Evolutionary conservation across 2,113 vertebrate species (phyloP).

Genomic region (Melanocharis versteri): DNA sequence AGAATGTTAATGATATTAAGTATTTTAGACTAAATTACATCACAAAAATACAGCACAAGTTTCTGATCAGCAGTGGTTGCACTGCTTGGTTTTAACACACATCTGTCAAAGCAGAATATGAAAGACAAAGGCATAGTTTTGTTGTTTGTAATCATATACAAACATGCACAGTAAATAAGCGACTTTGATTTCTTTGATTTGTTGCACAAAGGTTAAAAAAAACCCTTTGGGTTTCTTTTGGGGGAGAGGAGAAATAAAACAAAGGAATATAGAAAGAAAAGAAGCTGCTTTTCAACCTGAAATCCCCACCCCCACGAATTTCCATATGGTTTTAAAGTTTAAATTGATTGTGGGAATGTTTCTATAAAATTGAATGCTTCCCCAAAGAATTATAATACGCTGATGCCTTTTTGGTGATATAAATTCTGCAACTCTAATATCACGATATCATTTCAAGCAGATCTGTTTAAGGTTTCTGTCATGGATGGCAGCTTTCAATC

Average conservation of each 20-base stretch:
- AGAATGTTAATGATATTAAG: conserved; percentile 21
- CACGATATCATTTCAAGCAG: background rate
- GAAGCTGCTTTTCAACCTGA: background rate
- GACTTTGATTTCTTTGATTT: background rate
- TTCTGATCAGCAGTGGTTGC: background rate
- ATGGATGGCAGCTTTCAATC: background rate
- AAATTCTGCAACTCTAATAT: background rate
- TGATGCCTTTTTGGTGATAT: background rate
- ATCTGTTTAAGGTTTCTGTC: background rate
- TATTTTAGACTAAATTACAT: background rate
- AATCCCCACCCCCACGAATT: background rate
- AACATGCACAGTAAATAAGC: background rate
- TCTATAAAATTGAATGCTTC: background rate
- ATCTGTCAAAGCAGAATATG: background rate
- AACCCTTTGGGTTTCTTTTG: too few species aligned
- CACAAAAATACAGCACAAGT: background rate
- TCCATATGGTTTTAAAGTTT: background rate
- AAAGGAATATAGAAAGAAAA: background rate
- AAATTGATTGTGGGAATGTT: background rate
- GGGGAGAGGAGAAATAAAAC: accelerated
- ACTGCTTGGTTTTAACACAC: background rate
- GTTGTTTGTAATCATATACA: background rate
- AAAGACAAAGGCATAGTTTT: background rate
- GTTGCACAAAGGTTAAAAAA: too few species aligned
- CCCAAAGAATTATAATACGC: background rate